Conservation (phyloP, 2,888 invertebrate species). For the Nymphalis c-album region DNA sequence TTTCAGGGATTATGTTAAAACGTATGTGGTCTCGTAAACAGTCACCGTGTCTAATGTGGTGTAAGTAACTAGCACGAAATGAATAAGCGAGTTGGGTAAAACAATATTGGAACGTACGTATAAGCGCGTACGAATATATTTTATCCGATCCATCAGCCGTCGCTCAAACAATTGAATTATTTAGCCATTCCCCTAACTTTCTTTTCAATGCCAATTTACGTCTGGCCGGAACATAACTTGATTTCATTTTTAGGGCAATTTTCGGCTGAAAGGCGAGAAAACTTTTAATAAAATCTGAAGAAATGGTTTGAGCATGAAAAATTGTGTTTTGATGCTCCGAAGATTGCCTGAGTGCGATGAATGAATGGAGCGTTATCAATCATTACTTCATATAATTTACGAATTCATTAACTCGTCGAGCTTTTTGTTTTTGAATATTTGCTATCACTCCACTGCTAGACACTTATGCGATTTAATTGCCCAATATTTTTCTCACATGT, state of each 20-base stretch:
- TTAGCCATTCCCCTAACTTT: slow-evolving; percentile 6
- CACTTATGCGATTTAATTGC: too few relatives aligned
- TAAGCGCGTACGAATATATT: neutral
- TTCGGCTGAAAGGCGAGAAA: slow-evolving; percentile 4
- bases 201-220: slow-evolving; percentile 7
- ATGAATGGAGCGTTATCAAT: neutral
- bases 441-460: too few relatives aligned
- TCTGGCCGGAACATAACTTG: slow-evolving; percentile 11
- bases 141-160: slow-evolving; percentile 10
- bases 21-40: too few relatives aligned
- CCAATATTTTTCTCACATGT: too few relatives aligned
- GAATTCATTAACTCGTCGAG: neutral
- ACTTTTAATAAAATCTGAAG: slow-evolving; percentile 10
- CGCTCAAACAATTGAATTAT: slow-evolving; percentile 12
- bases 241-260: slow-evolving; percentile 11
- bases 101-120: neutral
- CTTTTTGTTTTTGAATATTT: too few relatives aligned
- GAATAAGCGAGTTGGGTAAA: neutral
- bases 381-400: neutral
- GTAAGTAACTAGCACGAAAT: too few relatives aligned
- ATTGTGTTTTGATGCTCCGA: slow-evolving; percentile 5
- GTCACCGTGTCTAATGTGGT: too few relatives aligned
- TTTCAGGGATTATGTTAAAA: too few relatives aligned
- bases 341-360: neutral
- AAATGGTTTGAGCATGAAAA: slow-evolving; percentile 10